Evolutionary conservation across 1,140 invertebrate species (phyloP).

Genomic region (Aleiodes sp.): DNA sequence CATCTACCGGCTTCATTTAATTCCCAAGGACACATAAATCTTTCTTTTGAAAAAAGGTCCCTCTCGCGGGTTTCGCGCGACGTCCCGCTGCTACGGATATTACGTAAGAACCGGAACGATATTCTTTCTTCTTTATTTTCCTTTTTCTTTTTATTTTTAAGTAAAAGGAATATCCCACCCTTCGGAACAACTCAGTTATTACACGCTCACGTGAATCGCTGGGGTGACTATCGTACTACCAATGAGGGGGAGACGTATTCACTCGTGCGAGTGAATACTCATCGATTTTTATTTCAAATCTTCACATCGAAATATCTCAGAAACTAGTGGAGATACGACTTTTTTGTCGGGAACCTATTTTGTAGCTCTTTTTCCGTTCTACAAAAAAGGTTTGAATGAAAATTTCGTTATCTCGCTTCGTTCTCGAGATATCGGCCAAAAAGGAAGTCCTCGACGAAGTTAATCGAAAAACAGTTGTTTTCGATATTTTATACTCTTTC

Average conservation of each 20-base stretch:
- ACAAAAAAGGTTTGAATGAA: too few species aligned
- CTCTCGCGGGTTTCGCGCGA: neutral
- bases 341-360: too few species aligned
- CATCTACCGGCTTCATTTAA: neutral
- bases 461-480: too few species aligned
- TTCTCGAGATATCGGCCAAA: too few species aligned
- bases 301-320: neutral
- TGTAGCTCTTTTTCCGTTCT: too few species aligned
- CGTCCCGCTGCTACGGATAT: neutral
- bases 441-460: too few species aligned
- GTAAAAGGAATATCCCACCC: neutral
- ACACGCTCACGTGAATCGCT: slow-evolving; percentile 14
- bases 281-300: neutral
- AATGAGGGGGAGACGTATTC: neutral
- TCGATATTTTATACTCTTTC: too few species aligned
- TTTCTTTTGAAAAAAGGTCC: neutral
- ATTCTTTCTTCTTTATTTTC: neutral
- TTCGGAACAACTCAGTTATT: neutral
- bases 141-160: neutral
- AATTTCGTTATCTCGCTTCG: too few species aligned
- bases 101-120: neutral
- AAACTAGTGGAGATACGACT: too few species aligned
- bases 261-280: neutral
- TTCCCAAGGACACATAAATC: slow-evolving; percentile 5
- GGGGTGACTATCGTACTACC: neutral